A percentile compares a stretch with the other conserved stretches of the same genome.
phyloP scores from a whole-genome alignment of 2,113 vertebrate genomes.

The Scopus umbretta region DNA sequence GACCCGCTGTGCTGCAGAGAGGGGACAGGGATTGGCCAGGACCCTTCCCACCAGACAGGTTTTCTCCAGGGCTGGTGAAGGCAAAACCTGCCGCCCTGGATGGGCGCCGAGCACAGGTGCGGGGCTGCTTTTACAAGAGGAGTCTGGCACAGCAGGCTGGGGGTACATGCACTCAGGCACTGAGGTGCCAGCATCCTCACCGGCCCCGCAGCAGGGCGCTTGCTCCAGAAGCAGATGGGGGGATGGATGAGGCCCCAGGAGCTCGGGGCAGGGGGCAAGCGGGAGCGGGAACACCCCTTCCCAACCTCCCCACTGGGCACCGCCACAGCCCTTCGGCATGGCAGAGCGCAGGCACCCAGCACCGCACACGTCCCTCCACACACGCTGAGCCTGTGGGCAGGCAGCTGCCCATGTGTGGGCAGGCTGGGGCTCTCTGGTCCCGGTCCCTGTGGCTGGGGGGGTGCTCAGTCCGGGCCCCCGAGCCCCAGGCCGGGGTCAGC shows the following conservation, averaged over 20 bases:
- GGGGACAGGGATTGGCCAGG: background rate
- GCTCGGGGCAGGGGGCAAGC: rapidly evolving
- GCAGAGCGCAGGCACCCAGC: background rate
- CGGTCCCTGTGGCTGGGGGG: rapidly evolving
- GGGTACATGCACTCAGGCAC: background rate
- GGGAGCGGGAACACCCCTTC: background rate
- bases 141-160: background rate
- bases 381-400: background rate
- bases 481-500: constrained; percentile 66
- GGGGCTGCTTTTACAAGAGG: background rate
- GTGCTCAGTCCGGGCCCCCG: background rate
- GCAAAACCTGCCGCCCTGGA: background rate
- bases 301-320: background rate
- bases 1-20: background rate
- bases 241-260: background rate
- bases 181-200: background rate
- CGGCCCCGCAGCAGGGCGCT: rapidly evolving
- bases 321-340: rapidly evolving
- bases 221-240: background rate
- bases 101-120: background rate
- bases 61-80: background rate
- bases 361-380: rapidly evolving
- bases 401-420: background rate
- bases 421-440: background rate
- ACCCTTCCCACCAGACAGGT: background rate